These are phyloP conservation scores for Apis cerana DNA, from an alignment of 1,140 invertebrate genomes.

Conservation along the genomic window DNA sequence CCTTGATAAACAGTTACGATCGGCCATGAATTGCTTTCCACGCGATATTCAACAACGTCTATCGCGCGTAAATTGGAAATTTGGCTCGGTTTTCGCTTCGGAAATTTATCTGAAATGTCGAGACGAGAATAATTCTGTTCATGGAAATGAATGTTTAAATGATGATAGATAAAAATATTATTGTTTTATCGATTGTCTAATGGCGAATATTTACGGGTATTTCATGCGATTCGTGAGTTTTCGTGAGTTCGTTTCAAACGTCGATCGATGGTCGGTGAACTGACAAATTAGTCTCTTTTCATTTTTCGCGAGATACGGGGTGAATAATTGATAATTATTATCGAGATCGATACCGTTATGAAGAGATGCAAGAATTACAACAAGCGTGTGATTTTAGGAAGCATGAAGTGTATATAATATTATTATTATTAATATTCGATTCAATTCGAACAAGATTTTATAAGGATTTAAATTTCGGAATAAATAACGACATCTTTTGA, in stretches of 20 bases:
- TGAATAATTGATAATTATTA: neutral
- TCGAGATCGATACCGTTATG: neutral
- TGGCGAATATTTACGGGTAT: neutral
- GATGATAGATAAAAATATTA: too few relatives aligned
- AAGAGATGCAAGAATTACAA: too few relatives aligned
- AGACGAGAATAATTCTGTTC: neutral
- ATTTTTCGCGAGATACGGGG: too few relatives aligned
- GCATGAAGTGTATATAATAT: neutral
- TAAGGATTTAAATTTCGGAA: neutral
- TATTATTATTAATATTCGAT: too few relatives aligned
- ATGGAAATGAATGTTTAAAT: neutral
- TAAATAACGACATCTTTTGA: neutral
- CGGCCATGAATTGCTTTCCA: slow-evolving; percentile 36
- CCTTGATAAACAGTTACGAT: slow-evolving; percentile 53
- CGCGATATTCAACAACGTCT: slow-evolving; percentile 24
- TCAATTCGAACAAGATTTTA: neutral
- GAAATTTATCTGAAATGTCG: neutral
- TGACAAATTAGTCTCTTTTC: neutral
- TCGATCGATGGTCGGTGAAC: slow-evolving; percentile 19
- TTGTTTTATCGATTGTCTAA: too few relatives aligned
- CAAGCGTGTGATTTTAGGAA: neutral
- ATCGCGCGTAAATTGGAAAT: neutral
- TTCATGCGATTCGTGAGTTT: neutral
- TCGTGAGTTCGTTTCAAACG: neutral
- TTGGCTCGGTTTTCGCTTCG: neutral